Evolutionary conservation across 2,888 invertebrate species (phyloP), one percentile per base, ranked within the genome.

Genomic region (Mesopsocus fuscifrons): DNA sequence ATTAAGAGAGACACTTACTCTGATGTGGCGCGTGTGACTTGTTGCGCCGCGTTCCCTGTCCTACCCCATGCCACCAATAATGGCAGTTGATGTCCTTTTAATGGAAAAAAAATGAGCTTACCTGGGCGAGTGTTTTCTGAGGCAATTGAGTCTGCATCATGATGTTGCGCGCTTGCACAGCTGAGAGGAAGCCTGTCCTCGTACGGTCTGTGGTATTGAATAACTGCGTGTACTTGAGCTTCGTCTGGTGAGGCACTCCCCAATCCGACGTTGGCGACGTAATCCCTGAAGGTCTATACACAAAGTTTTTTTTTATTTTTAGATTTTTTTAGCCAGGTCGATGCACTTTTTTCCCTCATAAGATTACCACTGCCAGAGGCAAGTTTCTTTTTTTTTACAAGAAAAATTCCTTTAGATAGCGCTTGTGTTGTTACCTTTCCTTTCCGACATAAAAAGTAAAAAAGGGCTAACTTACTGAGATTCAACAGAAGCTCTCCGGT

Each of bases 141-240:
- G 92, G 84, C 47, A 98, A 67, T 47, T 91, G 81, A 8, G 92
- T 85, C 60, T 92, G 89, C 35, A 97, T 73, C 68, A 98, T 79
- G 46, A 97, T 79, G 49, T 84, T 77, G 46, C 95, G 71, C 0
- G 97, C 95, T 62, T 94, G 94, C 1, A 79, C 79, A 0, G 94
- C 94, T 2, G 85, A 84, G 42, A 95, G 69, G 53, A 71, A 82
- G 0, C 94, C 94, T n/a, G 74, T 72, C 55, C 89, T 77, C 15
- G 77, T 69, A 49, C 87, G 72, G 64, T 95, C 95, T 41, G 85
- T 80, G 2, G 80, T 80, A 65, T 95, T 94, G 63, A 94, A 95
- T 38, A 91, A 67, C 60, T 94, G 94, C 1, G 91, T 92, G 59
- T 88, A 94, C 59, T 91, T 92, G 46, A 85, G 65, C 60, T 82